Conservation (phyloP, 2,113 vertebrate genomes). For the Podarcis cretensis region DNA sequence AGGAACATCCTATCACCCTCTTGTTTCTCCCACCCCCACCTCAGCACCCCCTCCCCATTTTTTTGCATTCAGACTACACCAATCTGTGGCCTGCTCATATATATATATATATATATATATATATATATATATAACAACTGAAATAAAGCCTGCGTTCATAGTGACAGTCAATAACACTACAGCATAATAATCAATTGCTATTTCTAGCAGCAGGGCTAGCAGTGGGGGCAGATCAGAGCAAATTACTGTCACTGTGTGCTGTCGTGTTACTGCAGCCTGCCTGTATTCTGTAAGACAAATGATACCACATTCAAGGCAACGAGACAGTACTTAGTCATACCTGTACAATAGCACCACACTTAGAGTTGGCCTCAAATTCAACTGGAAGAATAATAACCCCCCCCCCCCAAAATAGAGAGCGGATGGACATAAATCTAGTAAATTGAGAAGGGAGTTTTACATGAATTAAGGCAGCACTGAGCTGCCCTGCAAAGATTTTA, state of each 20-base stretch:
- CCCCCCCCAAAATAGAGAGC: not conserved
- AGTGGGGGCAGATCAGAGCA: conserved; percentile 92
- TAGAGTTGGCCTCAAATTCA: not conserved
- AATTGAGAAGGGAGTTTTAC: conserved; percentile 44
- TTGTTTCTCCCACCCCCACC: not conserved
- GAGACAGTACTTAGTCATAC: conserved; percentile 80
- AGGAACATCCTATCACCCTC: not conserved
- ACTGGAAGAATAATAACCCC: not conserved
- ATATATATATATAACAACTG: conserved; percentile 73
- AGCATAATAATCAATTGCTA: conserved; percentile 96
- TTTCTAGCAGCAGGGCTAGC: conserved; percentile 91
- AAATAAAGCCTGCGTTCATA: conserved; percentile 78
- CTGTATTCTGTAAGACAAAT: conserved; percentile 82
- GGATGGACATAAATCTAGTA: conserved; percentile 36
- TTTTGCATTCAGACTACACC: conserved; percentile 65
- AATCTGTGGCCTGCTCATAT: conserved; percentile 66
- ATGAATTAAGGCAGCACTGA: conserved; percentile 66
- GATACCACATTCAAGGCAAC: conserved; percentile 75
- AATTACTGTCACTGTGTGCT: conserved; percentile 91
- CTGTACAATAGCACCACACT: conserved; percentile 67
- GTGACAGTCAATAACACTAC: conserved; percentile 90
- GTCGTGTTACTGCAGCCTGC: conserved; percentile 80
- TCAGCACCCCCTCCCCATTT: not conserved
- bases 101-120: no score
- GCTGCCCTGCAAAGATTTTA: conserved; percentile 38